Conservation (phyloP, 2,113 vertebrate genomes). For the Myotis lucifugus region DNA sequence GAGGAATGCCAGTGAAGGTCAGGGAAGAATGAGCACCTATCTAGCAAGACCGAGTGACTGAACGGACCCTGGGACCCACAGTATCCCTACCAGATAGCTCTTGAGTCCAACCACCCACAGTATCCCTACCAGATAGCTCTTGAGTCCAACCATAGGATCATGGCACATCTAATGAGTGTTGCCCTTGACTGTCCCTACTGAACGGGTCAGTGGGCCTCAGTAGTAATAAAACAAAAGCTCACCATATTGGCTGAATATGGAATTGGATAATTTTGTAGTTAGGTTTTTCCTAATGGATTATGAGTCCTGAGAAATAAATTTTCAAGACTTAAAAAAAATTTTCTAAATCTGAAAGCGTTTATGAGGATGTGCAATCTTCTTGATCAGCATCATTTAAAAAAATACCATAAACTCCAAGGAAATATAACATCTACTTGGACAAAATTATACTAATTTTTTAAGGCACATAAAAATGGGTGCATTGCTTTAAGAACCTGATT, state of each 20-base stretch:
- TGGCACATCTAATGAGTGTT: fast-evolving
- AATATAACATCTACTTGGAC: constrained; percentile 28
- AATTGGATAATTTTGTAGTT: constrained; percentile 3
- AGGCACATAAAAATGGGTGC: constrained; percentile 21
- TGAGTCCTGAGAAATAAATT: constrained; percentile 15
- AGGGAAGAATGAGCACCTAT: neutral
- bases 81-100: neutral
- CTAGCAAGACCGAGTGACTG: neutral
- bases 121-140: neutral
- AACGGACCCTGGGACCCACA: neutral
- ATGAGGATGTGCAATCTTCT: constrained; percentile 12
- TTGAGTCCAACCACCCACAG: neutral
- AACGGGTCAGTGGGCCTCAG: neutral
- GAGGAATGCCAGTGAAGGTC: neutral
- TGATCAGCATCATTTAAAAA: constrained; percentile 32
- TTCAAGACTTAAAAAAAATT: neutral
- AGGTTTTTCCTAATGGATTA: neutral
- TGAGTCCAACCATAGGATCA: neutral
- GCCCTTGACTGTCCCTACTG: neutral
- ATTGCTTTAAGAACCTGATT: constrained; percentile 53
- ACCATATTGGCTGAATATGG: neutral
- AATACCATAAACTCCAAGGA: neutral
- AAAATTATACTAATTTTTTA: neutral
- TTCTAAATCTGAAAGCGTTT: constrained; percentile 40
- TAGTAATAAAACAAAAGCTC: neutral